phyloP scores from a whole-genome alignment of 2,888 invertebrate species.

The Periphyllus acericola region DNA sequence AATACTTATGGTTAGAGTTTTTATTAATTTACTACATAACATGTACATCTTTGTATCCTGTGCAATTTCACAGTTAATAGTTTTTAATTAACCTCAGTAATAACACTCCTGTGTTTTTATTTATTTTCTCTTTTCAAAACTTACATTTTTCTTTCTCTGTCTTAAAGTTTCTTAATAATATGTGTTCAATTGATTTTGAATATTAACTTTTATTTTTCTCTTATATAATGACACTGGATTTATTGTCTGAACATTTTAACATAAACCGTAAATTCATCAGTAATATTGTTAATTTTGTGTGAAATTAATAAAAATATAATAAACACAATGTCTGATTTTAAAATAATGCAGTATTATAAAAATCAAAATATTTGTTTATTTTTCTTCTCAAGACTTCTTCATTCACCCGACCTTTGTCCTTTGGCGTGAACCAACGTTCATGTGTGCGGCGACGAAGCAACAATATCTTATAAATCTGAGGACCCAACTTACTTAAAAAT shows the following conservation, averaged over 20 bases:
- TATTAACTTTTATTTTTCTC: not conserved
- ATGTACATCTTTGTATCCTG: constrained; percentile 25
- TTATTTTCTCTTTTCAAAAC: constrained; percentile 15
- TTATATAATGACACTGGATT: constrained; percentile 9
- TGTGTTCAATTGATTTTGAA: constrained; percentile 2
- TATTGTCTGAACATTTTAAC: constrained; percentile 5
- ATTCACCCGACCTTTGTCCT: not conserved
- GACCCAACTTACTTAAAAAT: too few relatives aligned
- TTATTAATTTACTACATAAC: constrained; percentile 45
- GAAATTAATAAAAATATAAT: constrained; percentile 23
- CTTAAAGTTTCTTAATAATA: not conserved
- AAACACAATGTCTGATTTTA: constrained; percentile 7
- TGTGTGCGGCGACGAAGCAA: not conserved
- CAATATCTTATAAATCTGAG: not conserved
- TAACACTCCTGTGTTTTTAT: constrained; percentile 3
- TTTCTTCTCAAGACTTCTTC: not conserved
- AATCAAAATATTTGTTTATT: not conserved
- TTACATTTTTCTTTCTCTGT: not conserved
- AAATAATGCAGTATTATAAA: constrained; percentile 29
- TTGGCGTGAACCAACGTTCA: not conserved
- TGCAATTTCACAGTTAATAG: constrained; percentile 1
- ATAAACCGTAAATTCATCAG: not conserved
- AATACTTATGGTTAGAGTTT: constrained; percentile 53
- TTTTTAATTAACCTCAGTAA: constrained; percentile 38
- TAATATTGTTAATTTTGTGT: constrained; percentile 22